These are phyloP conservation scores for Diploptera punctata DNA, from an alignment of 2,888 invertebrate species.

Conservation along the genomic window DNA sequence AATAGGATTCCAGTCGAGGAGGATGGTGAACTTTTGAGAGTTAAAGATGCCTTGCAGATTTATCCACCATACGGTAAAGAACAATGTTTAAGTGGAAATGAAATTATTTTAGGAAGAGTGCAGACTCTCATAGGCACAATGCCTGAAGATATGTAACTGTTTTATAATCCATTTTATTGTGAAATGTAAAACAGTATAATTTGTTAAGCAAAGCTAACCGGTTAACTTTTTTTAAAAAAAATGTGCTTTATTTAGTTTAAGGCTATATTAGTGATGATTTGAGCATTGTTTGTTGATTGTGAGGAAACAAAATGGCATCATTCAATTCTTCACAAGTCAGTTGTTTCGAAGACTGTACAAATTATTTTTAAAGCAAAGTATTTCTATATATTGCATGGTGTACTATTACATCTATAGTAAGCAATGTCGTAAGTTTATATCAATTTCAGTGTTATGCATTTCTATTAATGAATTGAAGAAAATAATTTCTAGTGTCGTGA, in stretches of 20 bases:
- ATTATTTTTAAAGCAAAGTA: background rate
- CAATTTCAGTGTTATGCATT: too few relatives aligned
- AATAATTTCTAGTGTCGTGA: background rate
- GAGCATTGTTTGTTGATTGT: background rate
- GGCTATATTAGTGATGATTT: background rate
- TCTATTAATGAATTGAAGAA: too few relatives aligned
- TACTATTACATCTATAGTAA: too few relatives aligned
- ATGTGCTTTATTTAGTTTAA: too few relatives aligned
- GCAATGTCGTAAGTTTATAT: too few relatives aligned
- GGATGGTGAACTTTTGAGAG: constrained; percentile 50
- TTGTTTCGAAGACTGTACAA: background rate
- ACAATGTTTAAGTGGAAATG: constrained; percentile 53
- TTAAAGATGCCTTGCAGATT: constrained; percentile 53
- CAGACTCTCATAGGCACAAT: constrained; percentile 52
- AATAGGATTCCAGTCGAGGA: constrained; percentile 53
- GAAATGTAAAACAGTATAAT: too few relatives aligned
- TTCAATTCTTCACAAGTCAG: background rate
- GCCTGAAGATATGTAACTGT: constrained; percentile 46
- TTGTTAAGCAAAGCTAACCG: too few relatives aligned
- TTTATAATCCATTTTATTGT: too few relatives aligned
- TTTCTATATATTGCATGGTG: constrained; percentile 67
- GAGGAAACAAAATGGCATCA: background rate
- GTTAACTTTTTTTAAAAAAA: too few relatives aligned
- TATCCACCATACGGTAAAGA: constrained; percentile 53
- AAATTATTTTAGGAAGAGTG: constrained; percentile 53